Evolutionary conservation across 2,888 invertebrate species (phyloP).

Genomic region (Apamea monoglypha): DNA sequence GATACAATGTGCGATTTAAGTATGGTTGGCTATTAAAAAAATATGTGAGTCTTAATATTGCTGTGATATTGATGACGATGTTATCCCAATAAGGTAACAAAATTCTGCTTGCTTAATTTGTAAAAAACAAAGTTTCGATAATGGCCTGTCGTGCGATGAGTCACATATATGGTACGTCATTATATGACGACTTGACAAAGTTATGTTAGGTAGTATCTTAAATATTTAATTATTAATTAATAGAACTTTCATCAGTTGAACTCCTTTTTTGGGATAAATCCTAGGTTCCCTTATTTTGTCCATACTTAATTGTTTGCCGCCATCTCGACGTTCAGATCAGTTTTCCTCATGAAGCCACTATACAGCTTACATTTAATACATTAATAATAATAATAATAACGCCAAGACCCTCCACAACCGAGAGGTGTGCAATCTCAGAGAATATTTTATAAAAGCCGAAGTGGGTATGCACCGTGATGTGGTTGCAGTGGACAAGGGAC

Average conservation of each 20-base stretch:
- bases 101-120: not conserved
- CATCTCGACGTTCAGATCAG: too few species aligned
- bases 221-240: not conserved
- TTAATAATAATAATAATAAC: too few species aligned
- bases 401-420: too few species aligned
- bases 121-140: constrained; percentile 12
- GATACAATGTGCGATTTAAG: too few species aligned
- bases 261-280: not conserved
- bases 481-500: too few species aligned
- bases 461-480: too few species aligned
- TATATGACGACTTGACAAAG: not conserved
- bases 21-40: not conserved
- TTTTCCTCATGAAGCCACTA: too few species aligned
- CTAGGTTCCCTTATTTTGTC: not conserved
- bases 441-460: too few species aligned
- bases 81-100: not conserved
- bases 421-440: too few species aligned
- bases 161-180: not conserved
- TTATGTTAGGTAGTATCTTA: not conserved
- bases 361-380: too few species aligned
- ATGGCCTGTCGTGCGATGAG: not conserved
- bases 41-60: not conserved
- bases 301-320: too few species aligned
- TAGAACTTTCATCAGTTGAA: not conserved
- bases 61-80: not conserved